A percentile compares a stretch with the other conserved stretches of the same genome.
phyloP scores from a whole-genome alignment of 2,797 vertebrate species.

The Rhynchotus rufescens region DNA sequence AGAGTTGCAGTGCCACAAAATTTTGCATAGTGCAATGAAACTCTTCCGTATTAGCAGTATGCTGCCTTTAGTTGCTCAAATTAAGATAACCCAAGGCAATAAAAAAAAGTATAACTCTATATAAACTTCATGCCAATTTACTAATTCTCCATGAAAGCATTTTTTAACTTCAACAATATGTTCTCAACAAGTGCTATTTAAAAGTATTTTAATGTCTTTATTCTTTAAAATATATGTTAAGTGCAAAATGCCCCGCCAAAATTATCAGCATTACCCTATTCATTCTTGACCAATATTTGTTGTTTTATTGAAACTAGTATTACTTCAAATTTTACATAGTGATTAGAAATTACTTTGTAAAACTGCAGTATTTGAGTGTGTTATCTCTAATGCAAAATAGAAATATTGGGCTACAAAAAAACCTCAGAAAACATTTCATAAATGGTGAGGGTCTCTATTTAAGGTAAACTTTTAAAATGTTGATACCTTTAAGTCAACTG shows the following conservation, averaged over 20 bases:
- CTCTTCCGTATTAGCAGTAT: background rate
- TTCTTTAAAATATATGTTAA: background rate
- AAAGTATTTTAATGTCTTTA: background rate
- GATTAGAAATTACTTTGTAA: background rate
- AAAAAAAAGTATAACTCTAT: background rate
- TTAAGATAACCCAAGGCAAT: background rate
- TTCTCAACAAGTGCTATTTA: background rate
- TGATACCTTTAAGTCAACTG: background rate
- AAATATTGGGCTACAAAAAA: background rate
- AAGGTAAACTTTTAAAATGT: background rate
- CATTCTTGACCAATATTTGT: background rate
- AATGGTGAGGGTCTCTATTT: background rate
- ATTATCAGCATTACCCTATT: background rate
- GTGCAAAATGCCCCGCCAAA: background rate
- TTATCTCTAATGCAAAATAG: background rate
- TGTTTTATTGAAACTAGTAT: background rate
- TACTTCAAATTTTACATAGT: background rate
- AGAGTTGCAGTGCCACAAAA: background rate
- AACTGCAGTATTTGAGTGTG: accelerated
- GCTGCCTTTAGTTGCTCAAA: background rate
- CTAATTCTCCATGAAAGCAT: background rate
- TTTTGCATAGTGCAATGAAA: background rate
- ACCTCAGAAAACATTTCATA: background rate
- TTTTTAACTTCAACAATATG: background rate
- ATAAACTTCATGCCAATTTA: background rate